phyloP scores from a whole-genome alignment of 2,888 invertebrate species.

The Acrocyrtus sp. region DNA sequence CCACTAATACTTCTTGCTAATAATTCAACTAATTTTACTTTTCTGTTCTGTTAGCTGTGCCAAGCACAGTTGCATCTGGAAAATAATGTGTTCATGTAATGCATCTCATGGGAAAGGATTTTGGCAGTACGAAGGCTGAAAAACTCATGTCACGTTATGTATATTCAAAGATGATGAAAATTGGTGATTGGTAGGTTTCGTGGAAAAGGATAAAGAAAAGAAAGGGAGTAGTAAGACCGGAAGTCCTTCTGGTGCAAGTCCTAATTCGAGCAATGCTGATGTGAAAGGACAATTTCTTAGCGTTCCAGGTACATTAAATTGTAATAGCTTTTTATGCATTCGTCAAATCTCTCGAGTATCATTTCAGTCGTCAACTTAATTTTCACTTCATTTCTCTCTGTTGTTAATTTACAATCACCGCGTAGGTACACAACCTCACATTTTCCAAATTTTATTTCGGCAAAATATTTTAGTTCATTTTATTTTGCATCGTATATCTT shows the following conservation, averaged over 20 bases:
- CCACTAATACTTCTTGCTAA: too few species aligned
- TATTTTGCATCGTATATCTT: too few species aligned
- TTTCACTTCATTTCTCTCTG: background rate
- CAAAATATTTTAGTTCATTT: too few species aligned
- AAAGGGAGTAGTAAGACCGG: slow-evolving; percentile 55
- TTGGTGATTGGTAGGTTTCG: slow-evolving; percentile 59
- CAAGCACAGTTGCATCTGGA: too few species aligned
- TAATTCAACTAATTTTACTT: too few species aligned
- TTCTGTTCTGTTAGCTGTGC: too few species aligned
- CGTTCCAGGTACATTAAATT: slow-evolving; percentile 68
- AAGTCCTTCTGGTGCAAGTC: slow-evolving; percentile 59
- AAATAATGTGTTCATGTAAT: too few species aligned
- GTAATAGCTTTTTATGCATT: slow-evolving; percentile 44
- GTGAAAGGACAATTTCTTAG: slow-evolving; percentile 71
- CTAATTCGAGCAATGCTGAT: slow-evolving; percentile 67
- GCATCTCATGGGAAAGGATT: too few species aligned
- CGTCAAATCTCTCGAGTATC: slow-evolving; percentile 30
- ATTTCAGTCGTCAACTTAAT: slow-evolving; percentile 37
- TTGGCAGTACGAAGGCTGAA: too few species aligned
- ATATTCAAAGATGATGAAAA: slow-evolving; percentile 27
- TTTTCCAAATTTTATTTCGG: too few species aligned
- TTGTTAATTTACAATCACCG: background rate
- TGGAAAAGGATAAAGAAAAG: slow-evolving; percentile 61
- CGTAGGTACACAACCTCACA: slow-evolving; percentile 5
- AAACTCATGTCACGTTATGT: too few species aligned